These are phyloP conservation scores for Balanococcus diminutus DNA, from an alignment of 2,888 invertebrate species.

Conservation along the genomic window DNA sequence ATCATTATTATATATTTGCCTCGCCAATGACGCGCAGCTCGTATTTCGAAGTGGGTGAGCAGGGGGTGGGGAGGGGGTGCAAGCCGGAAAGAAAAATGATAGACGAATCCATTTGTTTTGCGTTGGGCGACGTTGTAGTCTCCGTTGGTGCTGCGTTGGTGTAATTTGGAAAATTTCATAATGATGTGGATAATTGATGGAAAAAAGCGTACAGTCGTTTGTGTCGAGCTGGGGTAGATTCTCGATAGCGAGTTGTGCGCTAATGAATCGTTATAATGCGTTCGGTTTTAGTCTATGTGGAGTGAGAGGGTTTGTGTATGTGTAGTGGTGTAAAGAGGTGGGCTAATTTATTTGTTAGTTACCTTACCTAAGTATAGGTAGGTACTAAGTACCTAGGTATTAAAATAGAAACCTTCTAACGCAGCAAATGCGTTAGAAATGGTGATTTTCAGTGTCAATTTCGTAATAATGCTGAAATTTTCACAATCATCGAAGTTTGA, in stretches of 20 bases:
- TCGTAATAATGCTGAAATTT: no score
- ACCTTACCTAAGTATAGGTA: not conserved
- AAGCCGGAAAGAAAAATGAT: conserved; percentile 15
- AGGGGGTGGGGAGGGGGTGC: not conserved
- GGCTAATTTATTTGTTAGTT: no score
- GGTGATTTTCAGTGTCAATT: no score
- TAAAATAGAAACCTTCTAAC: no score
- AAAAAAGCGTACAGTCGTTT: not conserved
- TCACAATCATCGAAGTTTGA: no score
- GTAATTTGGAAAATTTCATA: conserved; percentile 23
- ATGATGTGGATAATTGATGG: conserved; percentile 18
- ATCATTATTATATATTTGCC: not conserved
- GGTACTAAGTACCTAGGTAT: no score
- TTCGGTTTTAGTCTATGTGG: no score
- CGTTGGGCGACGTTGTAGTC: not conserved
- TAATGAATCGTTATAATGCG: not conserved
- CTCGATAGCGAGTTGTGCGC: not conserved
- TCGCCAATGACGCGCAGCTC: not conserved
- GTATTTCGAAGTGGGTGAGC: no score
- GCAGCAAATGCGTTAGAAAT: no score
- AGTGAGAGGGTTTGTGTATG: no score
- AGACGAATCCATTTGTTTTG: conserved; percentile 3
- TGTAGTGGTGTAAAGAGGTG: not conserved
- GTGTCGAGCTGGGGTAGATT: not conserved
- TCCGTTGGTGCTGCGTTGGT: not conserved